phyloP scores from a whole-genome alignment of 2,888 invertebrate genomes.

The Dermolepida albohirtum region DNA sequence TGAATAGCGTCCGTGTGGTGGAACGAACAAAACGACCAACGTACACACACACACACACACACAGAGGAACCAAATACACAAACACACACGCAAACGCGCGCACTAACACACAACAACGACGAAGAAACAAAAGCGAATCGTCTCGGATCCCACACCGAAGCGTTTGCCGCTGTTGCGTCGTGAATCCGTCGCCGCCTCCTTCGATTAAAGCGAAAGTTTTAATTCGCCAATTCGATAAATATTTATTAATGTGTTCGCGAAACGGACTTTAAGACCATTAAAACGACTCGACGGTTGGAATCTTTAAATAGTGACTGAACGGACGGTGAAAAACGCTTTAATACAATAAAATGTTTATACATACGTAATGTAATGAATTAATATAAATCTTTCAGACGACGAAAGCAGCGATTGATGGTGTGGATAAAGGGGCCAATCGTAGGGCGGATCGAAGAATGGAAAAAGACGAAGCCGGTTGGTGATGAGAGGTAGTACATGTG shows the following conservation, averaged over 20 bases:
- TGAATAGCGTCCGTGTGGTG: too few relatives aligned
- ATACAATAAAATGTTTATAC: background rate
- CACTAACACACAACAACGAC: background rate
- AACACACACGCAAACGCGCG: background rate
- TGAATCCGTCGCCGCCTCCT: slow-evolving; percentile 18
- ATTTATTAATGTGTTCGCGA: slow-evolving; percentile 17
- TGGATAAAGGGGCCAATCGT: too few relatives aligned
- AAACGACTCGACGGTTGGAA: slow-evolving; percentile 21
- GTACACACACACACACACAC: too few relatives aligned
- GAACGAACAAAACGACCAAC: too few relatives aligned
- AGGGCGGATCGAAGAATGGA: too few relatives aligned
- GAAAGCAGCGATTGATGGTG: too few relatives aligned
- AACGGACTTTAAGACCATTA: slow-evolving; percentile 26
- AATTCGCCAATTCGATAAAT: slow-evolving; percentile 36
- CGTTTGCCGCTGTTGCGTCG: background rate
- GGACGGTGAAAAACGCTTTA: slow-evolving; percentile 4
- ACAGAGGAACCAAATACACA: too few relatives aligned
- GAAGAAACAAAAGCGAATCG: slow-evolving; percentile 25
- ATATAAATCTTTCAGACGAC: background rate
- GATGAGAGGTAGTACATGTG: too few relatives aligned
- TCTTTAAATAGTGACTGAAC: slow-evolving; percentile 11
- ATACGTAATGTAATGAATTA: slow-evolving; percentile 23
- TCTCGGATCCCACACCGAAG: background rate
- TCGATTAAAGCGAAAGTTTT: slow-evolving; percentile 32
- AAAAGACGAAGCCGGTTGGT: too few relatives aligned